phyloP scores from a whole-genome alignment of 2,797 vertebrate species.

The Rallus crepitans region DNA sequence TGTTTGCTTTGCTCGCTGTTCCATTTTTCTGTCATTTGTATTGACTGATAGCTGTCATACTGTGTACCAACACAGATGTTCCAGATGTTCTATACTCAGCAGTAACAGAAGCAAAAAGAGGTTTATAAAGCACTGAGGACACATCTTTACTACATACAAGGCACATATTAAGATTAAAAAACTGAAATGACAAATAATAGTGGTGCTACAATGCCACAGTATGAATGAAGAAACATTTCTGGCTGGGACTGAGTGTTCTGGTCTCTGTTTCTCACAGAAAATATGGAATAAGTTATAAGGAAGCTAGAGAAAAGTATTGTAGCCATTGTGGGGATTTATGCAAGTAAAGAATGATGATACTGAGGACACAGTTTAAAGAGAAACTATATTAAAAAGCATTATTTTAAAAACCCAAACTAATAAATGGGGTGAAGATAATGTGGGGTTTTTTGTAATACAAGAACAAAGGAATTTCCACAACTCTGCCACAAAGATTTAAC shows the following conservation, averaged over 20 bases:
- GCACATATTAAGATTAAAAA: not conserved
- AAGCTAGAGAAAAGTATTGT: not conserved
- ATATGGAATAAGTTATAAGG: not conserved
- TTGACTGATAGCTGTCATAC: not conserved
- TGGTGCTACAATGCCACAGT: not conserved
- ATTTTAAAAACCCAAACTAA: not conserved
- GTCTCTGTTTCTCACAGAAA: not conserved
- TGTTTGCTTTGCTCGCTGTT: not conserved
- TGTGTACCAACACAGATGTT: not conserved
- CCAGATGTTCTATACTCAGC: not conserved
- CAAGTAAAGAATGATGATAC: not conserved
- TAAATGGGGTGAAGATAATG: not conserved
- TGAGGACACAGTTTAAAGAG: not conserved
- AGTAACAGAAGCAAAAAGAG: not conserved
- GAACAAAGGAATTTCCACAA: not conserved
- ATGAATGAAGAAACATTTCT: not conserved
- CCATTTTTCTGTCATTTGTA: not conserved
- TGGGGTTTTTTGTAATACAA: not conserved
- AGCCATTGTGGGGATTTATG: not conserved
- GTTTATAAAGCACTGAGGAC: not conserved
- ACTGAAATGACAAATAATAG: not conserved
- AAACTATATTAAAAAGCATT: not conserved
- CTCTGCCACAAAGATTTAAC: not conserved
- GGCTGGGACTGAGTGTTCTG: not conserved
- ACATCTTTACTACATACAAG: not conserved